Evolutionary conservation across 2,797 vertebrate species (phyloP), one percentile per base, ranked within the genome.

Genomic region (Poeciliopsis infans): DNA sequence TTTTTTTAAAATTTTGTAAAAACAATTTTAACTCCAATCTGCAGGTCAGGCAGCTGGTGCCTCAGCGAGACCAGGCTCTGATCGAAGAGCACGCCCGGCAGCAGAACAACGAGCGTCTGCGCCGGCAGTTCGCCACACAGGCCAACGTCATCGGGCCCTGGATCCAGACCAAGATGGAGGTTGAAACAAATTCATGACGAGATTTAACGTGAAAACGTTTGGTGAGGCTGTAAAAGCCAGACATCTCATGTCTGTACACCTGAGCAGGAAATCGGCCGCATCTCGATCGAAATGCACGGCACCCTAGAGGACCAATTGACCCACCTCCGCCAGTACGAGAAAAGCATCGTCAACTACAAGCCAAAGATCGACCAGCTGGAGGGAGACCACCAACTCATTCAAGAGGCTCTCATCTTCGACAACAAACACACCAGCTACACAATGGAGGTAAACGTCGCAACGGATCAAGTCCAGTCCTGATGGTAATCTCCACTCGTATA

Each of bases 131-230:
- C 31, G 98, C 96, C 72, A 97, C 96, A 82, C 98, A 99, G 93
- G 98, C 98, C 91, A 99, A 99, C 2, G 95, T 98, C 86, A 99
- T 99, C 2, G 98, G 98, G 28, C 98, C 98, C 84, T 99, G 98
- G 98, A 99, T 99, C 93, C 98, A 99, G 95, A 99, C 92, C 89
- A 99, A 99, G 94, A 99, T 99, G 98, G 97, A 98, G 97, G 98
- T 99, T 68, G 36, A 49, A 11, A 25, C 4, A 11, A 36, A 41
- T 68, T 43, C 1, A 25, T 41, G 66, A 68, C 10, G 0, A 41
- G 59, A 12, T 25, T 25, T 3, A 39, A 47, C n/a, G 28, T 46
- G 51, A 0, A 3, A 76, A 16, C 18, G 5, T 75, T 16, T n/a
- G 25, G 39, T 59, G 25, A 72, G 43, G 28, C 20, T 28, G 7